Conservation (phyloP, 2,113 vertebrate species). For the Etia nguti region DNA sequence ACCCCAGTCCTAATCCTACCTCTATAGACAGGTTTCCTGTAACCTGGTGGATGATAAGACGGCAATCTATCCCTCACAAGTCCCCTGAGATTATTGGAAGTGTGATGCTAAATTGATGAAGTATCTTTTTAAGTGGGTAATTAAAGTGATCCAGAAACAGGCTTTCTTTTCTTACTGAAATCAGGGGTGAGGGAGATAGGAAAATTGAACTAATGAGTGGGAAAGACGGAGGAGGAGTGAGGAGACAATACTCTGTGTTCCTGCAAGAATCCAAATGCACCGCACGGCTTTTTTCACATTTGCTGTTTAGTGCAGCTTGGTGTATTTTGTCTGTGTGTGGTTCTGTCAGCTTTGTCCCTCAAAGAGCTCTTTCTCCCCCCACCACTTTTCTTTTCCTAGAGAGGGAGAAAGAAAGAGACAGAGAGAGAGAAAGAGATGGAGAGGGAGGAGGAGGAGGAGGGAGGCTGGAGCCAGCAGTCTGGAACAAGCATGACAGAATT, state of each 20-base stretch:
- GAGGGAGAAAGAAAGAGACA: constrained; percentile 63
- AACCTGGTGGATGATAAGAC: background rate
- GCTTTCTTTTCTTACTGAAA: background rate
- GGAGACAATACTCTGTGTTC: constrained; percentile 3
- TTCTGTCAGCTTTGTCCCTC: constrained; percentile 75
- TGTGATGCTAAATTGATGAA: background rate
- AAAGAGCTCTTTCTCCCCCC: constrained; percentile 71
- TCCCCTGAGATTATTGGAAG: background rate
- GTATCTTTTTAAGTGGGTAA: background rate
- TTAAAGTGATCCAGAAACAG: background rate
- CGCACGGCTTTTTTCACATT: constrained; percentile 41
- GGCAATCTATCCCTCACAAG: background rate
- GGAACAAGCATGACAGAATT: constrained; percentile 94
- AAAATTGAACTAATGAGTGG: background rate
- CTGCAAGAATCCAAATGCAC: constrained; percentile 34
- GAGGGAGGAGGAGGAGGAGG: constrained; percentile 52
- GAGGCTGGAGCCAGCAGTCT: constrained; percentile 95
- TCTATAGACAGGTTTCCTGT: background rate
- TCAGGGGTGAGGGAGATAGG: background rate
- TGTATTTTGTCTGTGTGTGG: constrained; percentile 60
- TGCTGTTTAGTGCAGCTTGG: constrained; percentile 38
- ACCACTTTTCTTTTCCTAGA: constrained; percentile 79
- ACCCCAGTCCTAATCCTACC: background rate
- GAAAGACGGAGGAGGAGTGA: background rate
- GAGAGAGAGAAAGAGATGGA: constrained; percentile 56